A percentile compares a stretch with the other conserved stretches of the same genome.
phyloP scores from a whole-genome alignment of 2,888 invertebrate genomes.

The Athrips mouffetella region DNA sequence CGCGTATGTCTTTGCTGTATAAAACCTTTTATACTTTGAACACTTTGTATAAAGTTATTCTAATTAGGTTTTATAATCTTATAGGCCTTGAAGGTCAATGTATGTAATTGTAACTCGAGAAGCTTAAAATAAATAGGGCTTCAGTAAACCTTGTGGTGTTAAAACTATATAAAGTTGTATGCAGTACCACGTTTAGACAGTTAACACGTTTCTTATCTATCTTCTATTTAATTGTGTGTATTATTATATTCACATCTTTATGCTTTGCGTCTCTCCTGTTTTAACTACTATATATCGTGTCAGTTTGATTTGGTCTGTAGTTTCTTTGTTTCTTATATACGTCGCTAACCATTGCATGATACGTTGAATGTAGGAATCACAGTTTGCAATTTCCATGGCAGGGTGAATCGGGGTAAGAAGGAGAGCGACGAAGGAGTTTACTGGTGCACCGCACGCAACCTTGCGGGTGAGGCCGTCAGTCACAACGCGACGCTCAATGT shows the following conservation, averaged over 20 bases:
- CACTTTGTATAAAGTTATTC: background rate
- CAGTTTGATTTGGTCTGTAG: no score
- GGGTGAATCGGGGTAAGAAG: conserved; percentile 96
- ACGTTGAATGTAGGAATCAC: conserved; percentile 3
- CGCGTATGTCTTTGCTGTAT: background rate
- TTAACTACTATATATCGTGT: no score
- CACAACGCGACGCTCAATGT: conserved; percentile 96
- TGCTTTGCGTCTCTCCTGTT: no score
- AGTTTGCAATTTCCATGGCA: conserved; percentile 28
- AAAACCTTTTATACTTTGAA: background rate
- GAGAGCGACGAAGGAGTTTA: conserved; percentile 96
- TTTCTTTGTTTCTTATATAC: background rate
- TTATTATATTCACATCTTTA: no score
- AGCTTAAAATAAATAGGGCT: conserved; percentile 10
- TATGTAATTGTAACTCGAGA: conserved; percentile 1
- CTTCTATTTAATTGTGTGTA: no score
- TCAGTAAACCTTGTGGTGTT: background rate
- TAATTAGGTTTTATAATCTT: background rate
- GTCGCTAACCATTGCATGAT: conserved; percentile 6
- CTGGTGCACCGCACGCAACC: conserved; percentile 97
- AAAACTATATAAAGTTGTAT: conserved; percentile 16
- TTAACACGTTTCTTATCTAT: no score
- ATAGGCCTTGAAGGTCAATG: background rate
- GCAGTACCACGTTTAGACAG: no score
- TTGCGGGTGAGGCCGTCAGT: conserved; percentile 91